phyloP scores from a whole-genome alignment of 2,888 invertebrate genomes.

The Macaria notata region DNA sequence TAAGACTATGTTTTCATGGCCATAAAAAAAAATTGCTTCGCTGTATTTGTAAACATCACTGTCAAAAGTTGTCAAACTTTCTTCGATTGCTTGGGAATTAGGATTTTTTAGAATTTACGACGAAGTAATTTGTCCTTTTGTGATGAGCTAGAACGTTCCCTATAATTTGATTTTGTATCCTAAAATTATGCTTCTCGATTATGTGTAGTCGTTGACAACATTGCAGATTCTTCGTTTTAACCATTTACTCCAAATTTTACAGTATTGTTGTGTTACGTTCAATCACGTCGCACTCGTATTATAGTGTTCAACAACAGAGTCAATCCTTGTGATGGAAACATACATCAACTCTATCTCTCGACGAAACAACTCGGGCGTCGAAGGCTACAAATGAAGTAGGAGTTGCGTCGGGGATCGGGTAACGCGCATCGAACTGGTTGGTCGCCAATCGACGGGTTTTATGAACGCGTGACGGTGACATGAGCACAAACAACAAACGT shows the following conservation, averaged over 20 bases:
- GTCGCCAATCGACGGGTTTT: conserved; percentile 63
- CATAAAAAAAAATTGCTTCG: too few relatives aligned
- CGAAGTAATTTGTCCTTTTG: conserved; percentile 50
- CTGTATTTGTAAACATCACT: too few relatives aligned
- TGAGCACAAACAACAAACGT: conserved; percentile 81
- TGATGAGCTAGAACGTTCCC: conserved; percentile 58
- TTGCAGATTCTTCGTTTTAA: conserved; percentile 25
- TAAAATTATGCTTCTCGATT: conserved; percentile 27
- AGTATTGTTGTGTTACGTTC: conserved; percentile 41
- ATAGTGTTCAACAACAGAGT: conserved; percentile 32
- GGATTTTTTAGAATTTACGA: conserved; percentile 48
- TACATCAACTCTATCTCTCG: conserved; percentile 59
- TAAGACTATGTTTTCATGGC: too few relatives aligned
- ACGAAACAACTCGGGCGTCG: conserved; percentile 68
- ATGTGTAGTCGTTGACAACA: conserved; percentile 34
- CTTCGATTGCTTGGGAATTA: conserved; percentile 49
- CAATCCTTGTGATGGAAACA: conserved; percentile 72
- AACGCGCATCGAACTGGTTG: conserved; percentile 48
- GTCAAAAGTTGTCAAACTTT: conserved; percentile 27
- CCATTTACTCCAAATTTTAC: conserved; percentile 41
- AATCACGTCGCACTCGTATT: conserved; percentile 47
- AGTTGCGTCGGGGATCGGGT: conserved; percentile 31
- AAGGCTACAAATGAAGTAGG: conserved; percentile 73
- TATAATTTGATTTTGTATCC: conserved; percentile 42
- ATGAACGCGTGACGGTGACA: conserved; percentile 77